Percentiles rank a stretch among this genome's conserved stretches.
Evolutionary conservation across 2,888 invertebrate genomes (phyloP).

Genomic region (Augochlorella aurata): DNA sequence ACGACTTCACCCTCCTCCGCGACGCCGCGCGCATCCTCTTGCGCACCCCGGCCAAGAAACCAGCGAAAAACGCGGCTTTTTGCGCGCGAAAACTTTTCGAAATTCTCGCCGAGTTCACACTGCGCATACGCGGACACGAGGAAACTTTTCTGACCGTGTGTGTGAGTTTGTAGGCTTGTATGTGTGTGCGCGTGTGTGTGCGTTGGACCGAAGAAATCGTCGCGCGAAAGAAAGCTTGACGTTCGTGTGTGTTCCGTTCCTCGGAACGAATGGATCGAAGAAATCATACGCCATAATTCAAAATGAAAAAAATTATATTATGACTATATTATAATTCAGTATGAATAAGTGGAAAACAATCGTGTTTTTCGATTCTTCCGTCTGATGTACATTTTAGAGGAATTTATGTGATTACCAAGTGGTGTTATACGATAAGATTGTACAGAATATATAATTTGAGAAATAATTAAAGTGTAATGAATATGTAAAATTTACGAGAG

Average conservation of each 20-base stretch:
- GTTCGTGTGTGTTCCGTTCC: not conserved
- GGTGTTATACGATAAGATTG: no score
- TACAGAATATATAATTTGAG: no score
- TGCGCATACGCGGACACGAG: constrained; percentile 41
- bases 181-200: not conserved
- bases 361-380: no score
- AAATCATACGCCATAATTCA: not conserved
- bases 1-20: constrained; percentile 58
- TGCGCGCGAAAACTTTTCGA: constrained; percentile 75
- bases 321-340: no score
- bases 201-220: no score
- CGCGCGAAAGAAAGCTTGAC: no score
- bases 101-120: constrained; percentile 55
- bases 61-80: constrained; percentile 75
- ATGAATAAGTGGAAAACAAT: no score
- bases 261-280: not conserved
- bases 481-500: no score
- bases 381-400: no score
- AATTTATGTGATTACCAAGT: no score
- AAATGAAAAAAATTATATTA: not conserved
- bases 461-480: no score
- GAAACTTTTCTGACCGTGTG: constrained; percentile 50
- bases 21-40: constrained; percentile 54
- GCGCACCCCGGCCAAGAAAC: constrained; percentile 65
- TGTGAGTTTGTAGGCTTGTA: constrained; percentile 18